Evolutionary conservation across 2,888 invertebrate genomes (phyloP).

Genomic region (Vandiemenella viatica): DNA sequence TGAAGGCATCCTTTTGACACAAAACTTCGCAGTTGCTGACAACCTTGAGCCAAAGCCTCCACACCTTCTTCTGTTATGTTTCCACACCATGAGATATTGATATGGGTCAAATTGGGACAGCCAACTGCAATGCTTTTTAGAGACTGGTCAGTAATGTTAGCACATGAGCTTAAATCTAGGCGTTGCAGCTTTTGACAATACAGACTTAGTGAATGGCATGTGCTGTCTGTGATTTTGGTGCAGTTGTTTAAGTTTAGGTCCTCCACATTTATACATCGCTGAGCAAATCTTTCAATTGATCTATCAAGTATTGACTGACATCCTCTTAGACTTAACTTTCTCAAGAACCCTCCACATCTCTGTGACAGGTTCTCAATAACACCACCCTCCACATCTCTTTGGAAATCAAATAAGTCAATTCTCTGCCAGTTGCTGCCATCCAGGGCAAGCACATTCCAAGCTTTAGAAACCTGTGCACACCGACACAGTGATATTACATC

Average conservation of each 20-base stretch:
- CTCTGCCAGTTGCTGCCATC: constrained; percentile 99
- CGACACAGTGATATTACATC: constrained; percentile 91
- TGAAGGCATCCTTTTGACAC: constrained; percentile 75
- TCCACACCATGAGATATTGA: constrained; percentile 97
- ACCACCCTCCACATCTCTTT: constrained; percentile 92
- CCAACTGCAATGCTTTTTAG: constrained; percentile 83
- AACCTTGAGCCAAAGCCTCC: constrained; percentile 77
- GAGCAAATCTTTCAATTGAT: constrained; percentile 70
- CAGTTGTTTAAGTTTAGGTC: constrained; percentile 89
- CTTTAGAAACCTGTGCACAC: constrained; percentile 81
- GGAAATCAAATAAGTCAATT: constrained; percentile 96
- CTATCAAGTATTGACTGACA: constrained; percentile 94
- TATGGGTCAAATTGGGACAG: constrained; percentile 73
- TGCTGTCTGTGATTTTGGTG: constrained; percentile 89
- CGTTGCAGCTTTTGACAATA: constrained; percentile 72
- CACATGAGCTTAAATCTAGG: constrained; percentile 88
- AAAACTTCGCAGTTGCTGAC: constrained; percentile 71
- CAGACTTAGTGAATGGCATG: constrained; percentile 79
- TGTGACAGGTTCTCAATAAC: constrained; percentile 97
- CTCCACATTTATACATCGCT: constrained; percentile 92
- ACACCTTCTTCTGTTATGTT: constrained; percentile 80
- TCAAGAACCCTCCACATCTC: constrained; percentile 91
- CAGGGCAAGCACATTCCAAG: constrained; percentile 93
- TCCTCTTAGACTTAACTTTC: constrained; percentile 82
- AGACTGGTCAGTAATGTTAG: constrained; percentile 81